These are phyloP conservation scores for Aphidius colemani DNA, from an alignment of 2,888 invertebrate genomes.

Conservation along the genomic window DNA sequence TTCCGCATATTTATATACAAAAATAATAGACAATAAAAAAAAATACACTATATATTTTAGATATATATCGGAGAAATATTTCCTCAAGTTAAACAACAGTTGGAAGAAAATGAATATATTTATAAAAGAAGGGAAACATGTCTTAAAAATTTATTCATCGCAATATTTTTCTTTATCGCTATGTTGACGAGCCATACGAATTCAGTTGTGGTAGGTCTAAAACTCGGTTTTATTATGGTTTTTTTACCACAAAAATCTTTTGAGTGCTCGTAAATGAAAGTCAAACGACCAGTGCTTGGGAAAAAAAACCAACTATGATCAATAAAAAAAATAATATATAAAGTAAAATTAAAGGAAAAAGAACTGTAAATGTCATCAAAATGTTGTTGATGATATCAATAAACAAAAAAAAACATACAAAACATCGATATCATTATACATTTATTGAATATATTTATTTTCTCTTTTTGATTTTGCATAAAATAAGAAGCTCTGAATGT, in stretches of 20 bases:
- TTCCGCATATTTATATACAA: background rate
- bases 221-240: background rate
- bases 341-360: conserved; percentile 18
- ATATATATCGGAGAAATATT: background rate
- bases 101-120: too few species aligned
- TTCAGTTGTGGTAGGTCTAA: conserved; percentile 33
- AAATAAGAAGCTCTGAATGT: too few species aligned
- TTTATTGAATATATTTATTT: too few species aligned
- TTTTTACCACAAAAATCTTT: conserved; percentile 27
- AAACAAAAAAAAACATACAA: too few species aligned
- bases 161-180: too few species aligned
- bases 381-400: too few species aligned
- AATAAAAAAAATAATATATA: too few species aligned
- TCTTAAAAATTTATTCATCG: too few species aligned
- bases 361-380: background rate
- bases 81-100: background rate
- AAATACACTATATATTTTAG: conserved; percentile 2
- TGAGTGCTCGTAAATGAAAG: conserved; percentile 29
- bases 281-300: background rate
- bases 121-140: too few species aligned
- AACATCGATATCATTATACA: too few species aligned
- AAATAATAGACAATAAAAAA: background rate
- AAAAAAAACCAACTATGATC: background rate
- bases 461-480: too few species aligned
- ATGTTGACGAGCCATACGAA: background rate